A percentile compares a stretch with the other conserved stretches of the same genome.
These are phyloP conservation scores for Lateolabrax maculatus DNA, from an alignment of 2,797 vertebrate species.

Conservation along the genomic window DNA sequence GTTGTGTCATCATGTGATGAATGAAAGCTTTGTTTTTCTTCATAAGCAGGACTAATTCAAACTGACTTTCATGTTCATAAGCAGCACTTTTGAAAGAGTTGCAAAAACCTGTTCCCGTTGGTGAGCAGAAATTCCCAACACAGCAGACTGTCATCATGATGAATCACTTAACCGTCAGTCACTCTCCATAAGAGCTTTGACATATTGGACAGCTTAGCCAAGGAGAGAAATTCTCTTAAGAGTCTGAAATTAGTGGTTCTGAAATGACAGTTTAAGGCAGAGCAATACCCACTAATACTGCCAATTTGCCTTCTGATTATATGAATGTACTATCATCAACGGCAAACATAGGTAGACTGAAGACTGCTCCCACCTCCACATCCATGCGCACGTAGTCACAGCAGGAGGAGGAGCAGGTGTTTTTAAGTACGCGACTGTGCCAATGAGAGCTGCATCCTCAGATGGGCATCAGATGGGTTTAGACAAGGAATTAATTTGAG, in stretches of 20 bases:
- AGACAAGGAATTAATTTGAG: conserved; percentile 80
- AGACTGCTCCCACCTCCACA: not conserved
- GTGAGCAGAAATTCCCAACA: conserved; percentile 38
- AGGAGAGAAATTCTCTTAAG: conserved; percentile 35
- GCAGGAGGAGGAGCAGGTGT: conserved; percentile 73
- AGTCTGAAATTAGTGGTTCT: conserved; percentile 45
- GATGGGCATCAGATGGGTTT: conserved; percentile 78
- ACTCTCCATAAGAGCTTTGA: conserved; percentile 45
- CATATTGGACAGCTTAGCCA: conserved; percentile 38
- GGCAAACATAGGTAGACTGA: conserved; percentile 31
- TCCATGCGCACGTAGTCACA: not conserved
- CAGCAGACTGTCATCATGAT: conserved; percentile 51
- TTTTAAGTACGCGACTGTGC: conserved; percentile 58
- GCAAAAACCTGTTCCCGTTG: conserved; percentile 11
- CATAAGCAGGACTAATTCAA: conserved; percentile 30
- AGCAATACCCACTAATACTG: conserved; percentile 35
- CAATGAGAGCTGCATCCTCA: conserved; percentile 62
- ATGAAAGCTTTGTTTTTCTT: conserved; percentile 1
- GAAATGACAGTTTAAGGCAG: conserved; percentile 40
- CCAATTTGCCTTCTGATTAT: conserved; percentile 49
- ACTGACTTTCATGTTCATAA: conserved; percentile 35
- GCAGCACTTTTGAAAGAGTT: conserved; percentile 35
- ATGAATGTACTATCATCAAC: conserved; percentile 33
- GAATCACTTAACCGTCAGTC: conserved; percentile 58
- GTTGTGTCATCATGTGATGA: conserved; percentile 5